Conservation (phyloP, 2,797 vertebrate genomes). For the Peromyscus nudipes region DNA sequence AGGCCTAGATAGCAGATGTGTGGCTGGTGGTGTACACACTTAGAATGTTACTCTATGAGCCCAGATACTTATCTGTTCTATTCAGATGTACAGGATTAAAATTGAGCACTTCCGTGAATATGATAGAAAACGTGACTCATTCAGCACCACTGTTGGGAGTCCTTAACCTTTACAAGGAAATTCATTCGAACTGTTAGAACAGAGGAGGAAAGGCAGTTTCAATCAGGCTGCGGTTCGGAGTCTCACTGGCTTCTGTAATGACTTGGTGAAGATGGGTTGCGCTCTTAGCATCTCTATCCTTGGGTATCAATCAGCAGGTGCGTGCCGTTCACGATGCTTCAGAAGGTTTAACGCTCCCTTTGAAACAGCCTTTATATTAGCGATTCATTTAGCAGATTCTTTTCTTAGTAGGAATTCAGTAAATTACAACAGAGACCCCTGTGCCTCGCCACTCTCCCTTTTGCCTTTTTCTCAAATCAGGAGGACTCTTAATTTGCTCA, state of each 20-base stretch:
- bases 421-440: background rate
- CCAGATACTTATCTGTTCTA: conserved; percentile 48
- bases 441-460: background rate
- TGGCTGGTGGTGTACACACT: background rate
- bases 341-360: conserved; percentile 26
- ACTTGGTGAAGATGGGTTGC: conserved; percentile 36
- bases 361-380: conserved; percentile 43
- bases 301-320: background rate
- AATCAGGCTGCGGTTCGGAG: conserved; percentile 48
- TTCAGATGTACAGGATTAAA: conserved; percentile 68
- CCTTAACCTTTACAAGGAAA: conserved; percentile 60
- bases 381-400: conserved; percentile 30
- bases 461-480: conserved; percentile 1
- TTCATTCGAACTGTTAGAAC: background rate
- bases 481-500: background rate
- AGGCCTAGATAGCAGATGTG: conserved; percentile 5
- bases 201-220: conserved; percentile 25
- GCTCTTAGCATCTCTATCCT: conserved; percentile 19
- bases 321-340: background rate
- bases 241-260: conserved; percentile 47
- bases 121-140: conserved; percentile 47
- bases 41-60: background rate
- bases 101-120: conserved; percentile 27
- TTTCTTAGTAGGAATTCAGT: conserved; percentile 3
- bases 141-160: conserved; percentile 22